A percentile compares a stretch with the other conserved stretches of the same genome.
These are phyloP conservation scores for Anarhynchus alexandrinus DNA, from an alignment of 2,113 vertebrate species.

Conservation along the genomic window DNA sequence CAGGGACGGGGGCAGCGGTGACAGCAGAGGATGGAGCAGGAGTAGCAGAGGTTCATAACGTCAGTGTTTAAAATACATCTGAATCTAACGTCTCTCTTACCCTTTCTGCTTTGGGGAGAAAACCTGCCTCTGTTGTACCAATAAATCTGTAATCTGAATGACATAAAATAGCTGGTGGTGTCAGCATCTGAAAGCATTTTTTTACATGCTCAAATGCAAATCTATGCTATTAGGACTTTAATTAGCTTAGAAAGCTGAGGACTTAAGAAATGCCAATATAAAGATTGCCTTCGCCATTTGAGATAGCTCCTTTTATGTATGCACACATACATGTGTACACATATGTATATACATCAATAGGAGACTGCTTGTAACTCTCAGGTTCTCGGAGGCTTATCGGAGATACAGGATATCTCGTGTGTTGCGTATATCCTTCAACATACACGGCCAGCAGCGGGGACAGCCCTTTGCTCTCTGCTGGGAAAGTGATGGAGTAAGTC, in stretches of 20 bases:
- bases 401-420: rapidly evolving
- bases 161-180: neutral
- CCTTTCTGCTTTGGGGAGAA: neutral
- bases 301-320: neutral
- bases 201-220: neutral
- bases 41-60: neutral
- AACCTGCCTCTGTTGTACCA: neutral
- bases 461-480: neutral
- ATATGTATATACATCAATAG: no score
- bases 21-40: neutral
- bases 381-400: neutral
- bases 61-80: neutral
- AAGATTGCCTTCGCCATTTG: neutral
- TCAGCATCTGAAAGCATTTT: neutral
- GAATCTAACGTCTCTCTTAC: neutral
- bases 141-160: neutral
- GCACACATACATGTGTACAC: neutral
- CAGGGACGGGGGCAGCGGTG: neutral
- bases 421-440: neutral
- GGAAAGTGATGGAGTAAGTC: neutral
- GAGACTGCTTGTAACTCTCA: neutral
- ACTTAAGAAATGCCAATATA: neutral
- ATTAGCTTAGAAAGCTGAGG: neutral
- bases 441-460: neutral
- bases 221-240: neutral